phyloP scores from a whole-genome alignment of 2,888 invertebrate genomes.

The Idaea biselata region DNA sequence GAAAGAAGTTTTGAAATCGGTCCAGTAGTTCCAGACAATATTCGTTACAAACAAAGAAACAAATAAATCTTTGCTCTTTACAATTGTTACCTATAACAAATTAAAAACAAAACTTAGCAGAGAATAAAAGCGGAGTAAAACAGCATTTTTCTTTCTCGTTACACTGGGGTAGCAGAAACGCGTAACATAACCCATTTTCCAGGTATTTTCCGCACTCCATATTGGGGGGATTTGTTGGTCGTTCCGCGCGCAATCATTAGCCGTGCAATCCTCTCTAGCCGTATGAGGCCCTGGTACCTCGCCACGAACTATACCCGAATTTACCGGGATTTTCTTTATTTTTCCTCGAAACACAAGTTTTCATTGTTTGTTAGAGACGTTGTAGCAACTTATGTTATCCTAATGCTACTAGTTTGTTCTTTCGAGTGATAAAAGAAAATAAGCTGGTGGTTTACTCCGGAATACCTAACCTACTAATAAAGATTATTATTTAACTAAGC shows the following conservation, averaged over 20 bases:
- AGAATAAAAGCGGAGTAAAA: slow-evolving; percentile 12
- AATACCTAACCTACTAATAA: neutral
- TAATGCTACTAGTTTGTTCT: slow-evolving; percentile 1
- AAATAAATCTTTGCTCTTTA: too few species aligned
- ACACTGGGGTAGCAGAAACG: slow-evolving; percentile 27
- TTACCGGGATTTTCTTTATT: slow-evolving; percentile 57
- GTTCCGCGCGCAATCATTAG: slow-evolving; percentile 66
- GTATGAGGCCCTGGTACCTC: slow-evolving; percentile 53
- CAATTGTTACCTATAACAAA: too few species aligned
- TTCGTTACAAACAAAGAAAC: too few species aligned
- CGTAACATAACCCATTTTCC: slow-evolving; percentile 67
- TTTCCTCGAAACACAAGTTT: slow-evolving; percentile 12
- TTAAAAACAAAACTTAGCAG: slow-evolving; percentile 52
- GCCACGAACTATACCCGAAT: slow-evolving; percentile 64
- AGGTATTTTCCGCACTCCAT: slow-evolving; percentile 75
- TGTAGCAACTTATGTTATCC: slow-evolving; percentile 11
- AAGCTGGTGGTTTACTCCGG: neutral
- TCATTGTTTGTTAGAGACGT: slow-evolving; percentile 32
- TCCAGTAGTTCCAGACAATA: too few species aligned
- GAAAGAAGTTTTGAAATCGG: too few species aligned
- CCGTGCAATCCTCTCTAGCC: slow-evolving; percentile 61
- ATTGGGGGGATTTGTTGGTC: slow-evolving; percentile 73
- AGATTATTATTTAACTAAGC: neutral
- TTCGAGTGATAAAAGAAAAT: slow-evolving; percentile 1
- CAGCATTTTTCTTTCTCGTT: slow-evolving; percentile 32